These are phyloP conservation scores for Asarcornis scutulata DNA, from an alignment of 2,113 vertebrate genomes.

Conservation along the genomic window DNA sequence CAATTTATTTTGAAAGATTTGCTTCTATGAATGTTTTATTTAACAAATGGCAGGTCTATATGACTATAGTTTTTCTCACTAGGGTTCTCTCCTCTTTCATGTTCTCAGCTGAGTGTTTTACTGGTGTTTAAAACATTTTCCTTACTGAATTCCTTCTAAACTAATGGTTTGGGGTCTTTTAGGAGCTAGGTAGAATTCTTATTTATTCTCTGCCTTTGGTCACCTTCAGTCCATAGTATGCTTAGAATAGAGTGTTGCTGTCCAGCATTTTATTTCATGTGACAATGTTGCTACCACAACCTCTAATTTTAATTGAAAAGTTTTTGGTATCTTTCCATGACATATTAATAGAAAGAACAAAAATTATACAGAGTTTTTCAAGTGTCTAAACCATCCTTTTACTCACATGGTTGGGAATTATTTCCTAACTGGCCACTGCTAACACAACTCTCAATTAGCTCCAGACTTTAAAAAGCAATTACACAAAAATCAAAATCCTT, in stretches of 20 bases:
- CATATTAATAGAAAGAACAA: background rate
- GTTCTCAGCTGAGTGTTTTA: background rate
- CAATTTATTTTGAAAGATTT: background rate
- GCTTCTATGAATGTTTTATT: background rate
- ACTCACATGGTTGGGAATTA: background rate
- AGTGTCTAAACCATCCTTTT: background rate
- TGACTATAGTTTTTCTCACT: background rate
- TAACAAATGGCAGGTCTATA: background rate
- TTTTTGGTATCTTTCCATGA: background rate
- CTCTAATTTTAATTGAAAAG: background rate
- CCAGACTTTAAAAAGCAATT: background rate
- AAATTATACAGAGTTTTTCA: background rate
- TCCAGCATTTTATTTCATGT: background rate
- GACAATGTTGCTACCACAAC: background rate
- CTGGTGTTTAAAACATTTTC: background rate
- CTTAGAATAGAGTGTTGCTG: background rate
- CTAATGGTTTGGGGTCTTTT: background rate
- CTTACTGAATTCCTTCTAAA: background rate
- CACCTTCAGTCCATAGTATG: background rate
- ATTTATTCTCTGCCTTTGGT: background rate
- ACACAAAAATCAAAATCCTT: background rate
- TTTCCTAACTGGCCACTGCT: background rate
- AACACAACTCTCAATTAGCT: background rate
- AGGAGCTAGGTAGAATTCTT: background rate
- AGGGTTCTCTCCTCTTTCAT: background rate